phyloP scores from a whole-genome alignment of 2,797 vertebrate genomes.

The Acrocephalus scirpaceus region DNA sequence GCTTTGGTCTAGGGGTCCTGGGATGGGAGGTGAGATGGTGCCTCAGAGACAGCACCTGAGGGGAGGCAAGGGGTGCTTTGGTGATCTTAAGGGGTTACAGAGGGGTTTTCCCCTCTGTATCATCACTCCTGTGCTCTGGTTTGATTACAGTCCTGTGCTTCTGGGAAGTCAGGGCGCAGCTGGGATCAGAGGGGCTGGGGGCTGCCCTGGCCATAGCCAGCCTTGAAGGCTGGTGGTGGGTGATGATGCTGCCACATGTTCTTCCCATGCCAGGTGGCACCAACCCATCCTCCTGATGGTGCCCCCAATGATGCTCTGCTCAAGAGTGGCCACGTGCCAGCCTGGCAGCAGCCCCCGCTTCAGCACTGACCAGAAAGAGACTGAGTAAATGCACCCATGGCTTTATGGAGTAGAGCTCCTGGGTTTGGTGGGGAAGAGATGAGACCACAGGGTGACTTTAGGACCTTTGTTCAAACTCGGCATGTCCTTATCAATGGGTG shows the following conservation, averaged over 20 bases:
- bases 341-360: not conserved
- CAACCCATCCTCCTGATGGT: not conserved
- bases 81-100: not conserved
- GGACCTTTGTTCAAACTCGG: not conserved
- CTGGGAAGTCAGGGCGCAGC: not conserved
- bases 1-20: not conserved
- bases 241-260: not conserved
- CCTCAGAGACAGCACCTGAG: not conserved
- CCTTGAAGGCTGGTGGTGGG: not conserved
- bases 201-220: not conserved
- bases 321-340: not conserved
- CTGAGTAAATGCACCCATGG: rapidly evolving
- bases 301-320: not conserved
- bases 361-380: not conserved
- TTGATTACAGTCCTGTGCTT: not conserved
- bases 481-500: not conserved
- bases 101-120: not conserved
- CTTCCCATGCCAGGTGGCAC: not conserved
- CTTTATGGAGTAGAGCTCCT: not conserved
- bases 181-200: not conserved
- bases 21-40: not conserved
- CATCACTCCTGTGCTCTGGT: not conserved
- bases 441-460: not conserved
- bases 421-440: not conserved
- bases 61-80: not conserved